phyloP scores from a whole-genome alignment of 2,797 vertebrate species.

The Lindbergichthys nudifrons region DNA sequence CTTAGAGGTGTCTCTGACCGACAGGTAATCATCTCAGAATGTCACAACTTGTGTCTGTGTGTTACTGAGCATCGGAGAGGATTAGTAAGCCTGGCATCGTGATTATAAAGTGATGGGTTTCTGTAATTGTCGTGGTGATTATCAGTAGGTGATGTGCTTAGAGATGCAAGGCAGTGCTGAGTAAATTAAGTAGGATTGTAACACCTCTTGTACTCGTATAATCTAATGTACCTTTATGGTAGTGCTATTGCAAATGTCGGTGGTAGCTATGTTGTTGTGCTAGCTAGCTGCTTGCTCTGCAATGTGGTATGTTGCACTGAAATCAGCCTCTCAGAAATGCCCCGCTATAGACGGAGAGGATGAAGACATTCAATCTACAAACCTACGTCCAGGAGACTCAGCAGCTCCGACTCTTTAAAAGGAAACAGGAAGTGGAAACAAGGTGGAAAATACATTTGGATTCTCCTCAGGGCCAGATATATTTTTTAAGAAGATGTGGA shows the following conservation, averaged over 20 bases:
- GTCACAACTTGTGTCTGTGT: slow-evolving; percentile 86
- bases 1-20: slow-evolving; percentile 23
- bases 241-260: slow-evolving; percentile 72
- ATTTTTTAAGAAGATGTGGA: slow-evolving; percentile 42
- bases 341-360: slow-evolving; percentile 39
- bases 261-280: slow-evolving; percentile 75
- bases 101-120: slow-evolving; percentile 32
- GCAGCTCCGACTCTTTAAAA: slow-evolving; percentile 33
- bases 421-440: slow-evolving; percentile 41
- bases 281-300: slow-evolving; percentile 79
- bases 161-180: slow-evolving; percentile 52
- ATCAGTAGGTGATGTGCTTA: slow-evolving; percentile 62
- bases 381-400: slow-evolving; percentile 27
- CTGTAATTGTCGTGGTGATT: slow-evolving; percentile 56
- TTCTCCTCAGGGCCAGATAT: slow-evolving; percentile 74
- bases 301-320: slow-evolving; percentile 75
- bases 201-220: slow-evolving; percentile 69
- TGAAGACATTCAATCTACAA: slow-evolving; percentile 11
- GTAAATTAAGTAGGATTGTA: slow-evolving; percentile 70
- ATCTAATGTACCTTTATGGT: slow-evolving; percentile 73
- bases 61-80: slow-evolving; percentile 61
- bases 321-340: slow-evolving; percentile 63
- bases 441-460: slow-evolving; percentile 28
- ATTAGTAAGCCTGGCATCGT: slow-evolving; percentile 8
- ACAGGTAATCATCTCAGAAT: slow-evolving; percentile 57